Evolutionary conservation across 2,888 invertebrate species (phyloP), one percentile per base, ranked within the genome.

Genomic region (Holacanthella duospinosa): DNA sequence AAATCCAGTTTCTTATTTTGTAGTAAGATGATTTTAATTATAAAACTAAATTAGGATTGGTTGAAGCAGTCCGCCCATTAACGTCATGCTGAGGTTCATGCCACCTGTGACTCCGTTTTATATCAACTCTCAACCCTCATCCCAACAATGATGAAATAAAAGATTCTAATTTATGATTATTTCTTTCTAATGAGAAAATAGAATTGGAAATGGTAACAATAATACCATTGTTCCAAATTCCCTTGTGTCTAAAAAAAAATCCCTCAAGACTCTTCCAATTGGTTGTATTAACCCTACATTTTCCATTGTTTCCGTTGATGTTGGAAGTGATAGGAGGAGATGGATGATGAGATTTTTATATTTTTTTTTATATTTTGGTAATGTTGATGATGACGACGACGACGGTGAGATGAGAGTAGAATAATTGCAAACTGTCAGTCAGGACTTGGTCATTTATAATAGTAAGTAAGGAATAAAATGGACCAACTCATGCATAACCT

Each of bases 381-480:
- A 48, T 48, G 48, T 21, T 12, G 36, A 12, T 12, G 36, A 16
- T 12, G 16, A 36, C 9, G 36, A 16, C 16, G 36, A 16, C 36
- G 36, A 16, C 36, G 36, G 16, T 12, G 36, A 36, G 36, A 36
- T 36, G 55, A 55, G 55, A n/a, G 25, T 2, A 24, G 27, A 12
- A 56, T 56, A 56, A 56, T 56, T 56, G 56, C 56, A 29, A 29
- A 56, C 28, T 29, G 28, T 29, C 28, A 56, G 56, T 56, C 56
- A 56, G 29, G 56, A 56, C 29, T 56, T 29, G 28, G 56, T 29
- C 56, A 56, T 56, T 56, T 56, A 56, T 56, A 56, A 29, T 56
- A 29, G 36, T 6, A n/a, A n/a, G 48, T 9, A 48, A 48, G n/a
- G n/a, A n/a, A n/a, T n/a, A 16, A 48, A 48, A 48, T 48, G 19